These are phyloP conservation scores for Liasis olivaceus DNA, from an alignment of 2,797 vertebrate genomes.

Conservation along the genomic window DNA sequence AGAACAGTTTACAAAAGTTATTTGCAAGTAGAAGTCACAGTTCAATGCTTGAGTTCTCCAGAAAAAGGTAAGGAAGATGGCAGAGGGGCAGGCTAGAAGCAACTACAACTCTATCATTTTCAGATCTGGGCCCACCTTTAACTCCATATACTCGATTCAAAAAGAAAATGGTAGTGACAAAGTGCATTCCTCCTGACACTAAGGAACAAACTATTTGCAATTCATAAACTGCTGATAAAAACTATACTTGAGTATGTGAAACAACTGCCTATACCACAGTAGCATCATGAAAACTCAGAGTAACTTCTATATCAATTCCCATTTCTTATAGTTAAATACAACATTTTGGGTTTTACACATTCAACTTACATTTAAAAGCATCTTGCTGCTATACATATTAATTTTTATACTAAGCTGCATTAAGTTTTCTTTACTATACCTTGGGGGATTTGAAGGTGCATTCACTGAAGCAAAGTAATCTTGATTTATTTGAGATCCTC, in stretches of 20 bases:
- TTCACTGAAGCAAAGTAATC: constrained; percentile 99
- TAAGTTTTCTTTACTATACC: constrained; percentile 74
- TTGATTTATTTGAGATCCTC: constrained; percentile 95
- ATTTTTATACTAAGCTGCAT: not conserved
- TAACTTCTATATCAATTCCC: not conserved
- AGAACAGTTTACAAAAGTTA: not conserved
- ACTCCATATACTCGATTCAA: not conserved
- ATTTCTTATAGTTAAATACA: not conserved
- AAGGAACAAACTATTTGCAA: not conserved
- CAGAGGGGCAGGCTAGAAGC: not conserved
- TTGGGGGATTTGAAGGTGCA: constrained; percentile 95
- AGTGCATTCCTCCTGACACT: not conserved
- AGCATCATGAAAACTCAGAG: not conserved
- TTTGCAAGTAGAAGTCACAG: not conserved
- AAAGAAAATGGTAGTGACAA: not conserved
- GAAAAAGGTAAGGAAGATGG: not conserved
- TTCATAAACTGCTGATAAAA: not conserved
- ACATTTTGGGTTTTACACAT: not conserved
- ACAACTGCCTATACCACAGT: not conserved
- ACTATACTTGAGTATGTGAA: not conserved
- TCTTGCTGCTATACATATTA: not conserved
- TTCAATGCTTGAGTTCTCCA: not conserved
- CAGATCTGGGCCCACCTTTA: not conserved
- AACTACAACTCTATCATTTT: not conserved
- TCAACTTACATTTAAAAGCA: not conserved